Evolutionary conservation across 1,140 invertebrate species (phyloP), one percentile per base, ranked within the genome.

Genomic region (Drosophila pallidifrons): DNA sequence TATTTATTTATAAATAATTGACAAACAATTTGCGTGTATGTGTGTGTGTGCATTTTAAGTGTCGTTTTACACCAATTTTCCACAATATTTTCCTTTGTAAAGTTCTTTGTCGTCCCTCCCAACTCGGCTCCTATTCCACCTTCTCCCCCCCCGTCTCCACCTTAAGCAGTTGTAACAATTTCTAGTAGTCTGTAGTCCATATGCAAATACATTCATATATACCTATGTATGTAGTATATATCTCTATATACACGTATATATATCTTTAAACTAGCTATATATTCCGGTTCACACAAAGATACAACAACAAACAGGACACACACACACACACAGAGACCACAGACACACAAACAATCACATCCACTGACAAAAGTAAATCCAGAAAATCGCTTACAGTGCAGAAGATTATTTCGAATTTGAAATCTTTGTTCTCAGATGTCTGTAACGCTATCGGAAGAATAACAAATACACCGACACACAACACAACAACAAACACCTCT

Each of bases 191-290:
- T 75, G 72, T 87, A 87, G 83, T 81, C 57, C 68, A 83, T 87
- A 88, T 83, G 74, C 85, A 80, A 89, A 83, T 73, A 87, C 83
- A 88, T 88, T 83, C 71, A 83, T 73, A 88, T 82, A 88, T 83
- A 79, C 78, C 82, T 81, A 77, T 73, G 77, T 86, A 85, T 78
- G 76, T 78, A 82, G 57, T 69, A 75, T 77, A 87, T 72, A 70
- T 55, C 32, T 65, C 51, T 58, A 73, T 51, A 75, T 68, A 82
- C 70, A 81, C 63, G 75, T 67, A 81, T 69, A 72, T 55, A 86
- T 79, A 86, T 81, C 72, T 87, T 78, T 87, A 82, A 82, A 88
- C 66, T 88, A 88, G 83, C 64, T 88, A 80, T 88, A 88, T 88
- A 88, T 89, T 88, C 85, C 77, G 77, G 79, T 89, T 88, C 67